Base-by-base conservation (phyloP, 2,888 invertebrate species). In the Pachliopta kotzebuea region DNA sequence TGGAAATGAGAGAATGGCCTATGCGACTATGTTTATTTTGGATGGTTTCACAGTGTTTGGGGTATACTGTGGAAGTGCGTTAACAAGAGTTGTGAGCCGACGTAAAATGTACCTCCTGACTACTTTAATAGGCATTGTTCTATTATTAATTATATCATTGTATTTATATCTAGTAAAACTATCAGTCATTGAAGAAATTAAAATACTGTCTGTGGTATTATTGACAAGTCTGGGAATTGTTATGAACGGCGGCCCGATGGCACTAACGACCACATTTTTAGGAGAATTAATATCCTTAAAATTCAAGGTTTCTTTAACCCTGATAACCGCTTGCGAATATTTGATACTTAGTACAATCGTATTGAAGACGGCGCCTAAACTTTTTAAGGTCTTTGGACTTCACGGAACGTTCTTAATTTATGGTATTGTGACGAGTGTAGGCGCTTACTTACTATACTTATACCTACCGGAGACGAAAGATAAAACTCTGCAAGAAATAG, bases 21-120 rank as follows among this genome's bases (percentile, higher is more conserved):
- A 82, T 21, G 78, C 72, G 4, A 82, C 79, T 6, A 86, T 86
- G 86, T 71, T 86, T 14, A 77, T 86, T 58, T 72, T 86, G 59
- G 86, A 86, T 54, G 85, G 81, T 4, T 76, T 85, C 2, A 85
- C 84, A n/a, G 79, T 86, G 54, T 54, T 72, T 0, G 71, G 72
- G 0, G 68, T 76, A 55, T 77, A 76, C 42, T 56, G 69, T 0
- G 80, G 77, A 0, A 71, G 75, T 4, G 71, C 70, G 61, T 62
- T 74, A 1, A 72, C 77, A 0, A 69, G 69, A 6, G 23, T 69
- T 17, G 42, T 72, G 0, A 72, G 69, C 53, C 61, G 73, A 11
- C 71, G 85, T 60, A 80, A 78, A 3, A 69, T 86, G 49, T 74
- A 84, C 45, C 62, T 86, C 24, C 67, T 70, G 0, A 75, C 81